These are phyloP conservation scores for Sitta carolinensis DNA, from an alignment of 2,797 vertebrate genomes.

Conservation along the genomic window DNA sequence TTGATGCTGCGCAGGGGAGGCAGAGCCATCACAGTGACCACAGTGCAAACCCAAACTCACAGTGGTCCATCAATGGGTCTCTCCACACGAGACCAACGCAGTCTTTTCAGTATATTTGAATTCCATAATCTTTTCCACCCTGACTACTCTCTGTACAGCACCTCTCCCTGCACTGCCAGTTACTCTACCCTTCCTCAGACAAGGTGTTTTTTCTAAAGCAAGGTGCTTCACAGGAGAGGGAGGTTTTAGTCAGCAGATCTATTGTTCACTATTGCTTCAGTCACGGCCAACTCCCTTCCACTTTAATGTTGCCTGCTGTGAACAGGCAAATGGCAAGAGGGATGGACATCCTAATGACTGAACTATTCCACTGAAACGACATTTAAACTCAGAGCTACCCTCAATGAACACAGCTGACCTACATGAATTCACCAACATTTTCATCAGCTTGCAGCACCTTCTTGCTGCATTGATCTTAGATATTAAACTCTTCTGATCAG, in stretches of 20 bases:
- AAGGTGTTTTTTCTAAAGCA: not conserved
- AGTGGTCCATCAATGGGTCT: not conserved
- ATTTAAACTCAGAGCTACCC: not conserved
- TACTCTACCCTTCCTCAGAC: not conserved
- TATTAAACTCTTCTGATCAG: not conserved
- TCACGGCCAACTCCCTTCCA: not conserved
- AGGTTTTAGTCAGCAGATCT: not conserved
- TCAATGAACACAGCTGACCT: not conserved
- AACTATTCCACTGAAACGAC: not conserved
- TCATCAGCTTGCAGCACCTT: not conserved
- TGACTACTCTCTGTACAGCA: rapidly evolving
- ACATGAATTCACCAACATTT: not conserved
- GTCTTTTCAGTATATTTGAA: not conserved
- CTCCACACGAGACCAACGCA: not conserved
- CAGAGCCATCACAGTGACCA: not conserved
- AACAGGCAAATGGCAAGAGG: not conserved
- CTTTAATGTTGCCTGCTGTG: not conserved
- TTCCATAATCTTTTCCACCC: not conserved
- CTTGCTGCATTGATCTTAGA: not conserved
- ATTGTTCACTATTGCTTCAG: rapidly evolving
- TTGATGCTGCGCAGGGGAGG: not conserved
- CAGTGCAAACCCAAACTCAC: not conserved
- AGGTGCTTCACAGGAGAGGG: not conserved
- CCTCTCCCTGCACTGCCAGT: not conserved
- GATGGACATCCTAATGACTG: not conserved